phyloP scores from a whole-genome alignment of 2,113 vertebrate genomes.

The Pygoscelis adeliae region DNA sequence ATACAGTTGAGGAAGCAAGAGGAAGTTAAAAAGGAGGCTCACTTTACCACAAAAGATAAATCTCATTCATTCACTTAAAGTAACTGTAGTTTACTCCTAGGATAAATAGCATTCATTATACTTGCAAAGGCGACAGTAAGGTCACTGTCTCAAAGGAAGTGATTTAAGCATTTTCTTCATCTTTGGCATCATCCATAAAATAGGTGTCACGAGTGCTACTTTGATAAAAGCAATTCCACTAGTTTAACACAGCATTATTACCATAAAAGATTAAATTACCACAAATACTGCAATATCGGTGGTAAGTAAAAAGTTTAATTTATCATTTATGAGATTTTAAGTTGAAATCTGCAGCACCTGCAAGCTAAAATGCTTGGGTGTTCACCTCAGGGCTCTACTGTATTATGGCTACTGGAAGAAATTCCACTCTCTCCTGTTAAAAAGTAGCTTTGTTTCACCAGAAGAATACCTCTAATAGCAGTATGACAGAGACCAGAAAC shows the following conservation, averaged over 20 bases:
- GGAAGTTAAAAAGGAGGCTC: background rate
- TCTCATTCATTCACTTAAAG: background rate
- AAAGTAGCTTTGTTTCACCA: background rate
- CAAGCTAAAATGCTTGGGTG: background rate
- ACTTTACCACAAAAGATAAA: background rate
- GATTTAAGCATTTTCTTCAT: background rate
- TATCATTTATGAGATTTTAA: background rate
- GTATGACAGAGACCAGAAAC: background rate
- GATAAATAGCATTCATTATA: background rate
- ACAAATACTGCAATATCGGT: background rate
- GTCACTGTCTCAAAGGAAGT: background rate
- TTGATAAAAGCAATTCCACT: background rate
- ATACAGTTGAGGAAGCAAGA: background rate
- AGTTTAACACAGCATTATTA: background rate
- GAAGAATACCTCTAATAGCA: background rate
- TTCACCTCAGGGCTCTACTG: background rate
- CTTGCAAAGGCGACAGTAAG: background rate
- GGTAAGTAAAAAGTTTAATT: background rate
- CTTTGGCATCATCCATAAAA: background rate
- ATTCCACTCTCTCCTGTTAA: background rate
- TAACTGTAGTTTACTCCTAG: background rate
- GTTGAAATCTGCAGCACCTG: background rate
- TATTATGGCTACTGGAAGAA: background rate
- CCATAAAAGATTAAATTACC: background rate
- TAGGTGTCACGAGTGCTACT: background rate